phyloP scores from a whole-genome alignment of 2,113 vertebrate species.

The Microtus montanus region DNA sequence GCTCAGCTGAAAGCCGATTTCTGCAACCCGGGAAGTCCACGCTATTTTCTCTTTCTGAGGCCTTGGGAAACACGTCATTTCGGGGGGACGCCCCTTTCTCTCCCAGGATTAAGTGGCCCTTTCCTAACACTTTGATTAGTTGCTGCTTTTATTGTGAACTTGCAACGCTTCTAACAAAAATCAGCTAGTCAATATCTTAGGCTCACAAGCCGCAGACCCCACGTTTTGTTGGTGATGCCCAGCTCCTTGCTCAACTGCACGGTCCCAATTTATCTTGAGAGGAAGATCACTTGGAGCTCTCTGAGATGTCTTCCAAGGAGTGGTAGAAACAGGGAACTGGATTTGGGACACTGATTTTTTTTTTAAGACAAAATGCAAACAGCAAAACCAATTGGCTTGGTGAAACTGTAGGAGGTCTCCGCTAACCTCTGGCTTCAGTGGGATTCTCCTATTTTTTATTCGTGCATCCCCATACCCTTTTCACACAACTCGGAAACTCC shows the following conservation, averaged over 20 bases:
- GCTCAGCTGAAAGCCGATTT: neutral
- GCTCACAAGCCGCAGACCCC: fast-evolving
- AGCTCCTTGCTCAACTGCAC: neutral
- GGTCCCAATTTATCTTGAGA: neutral
- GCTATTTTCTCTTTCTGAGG: neutral
- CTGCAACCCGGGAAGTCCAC: constrained; percentile 3
- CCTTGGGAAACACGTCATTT: neutral
- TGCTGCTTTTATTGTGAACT: neutral
- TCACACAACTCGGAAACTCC: neutral
- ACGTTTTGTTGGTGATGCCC: neutral
- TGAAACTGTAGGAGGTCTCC: neutral
- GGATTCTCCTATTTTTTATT: neutral
- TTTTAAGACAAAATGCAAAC: constrained; percentile 12
- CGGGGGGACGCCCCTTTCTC: neutral
- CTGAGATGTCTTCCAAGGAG: neutral
- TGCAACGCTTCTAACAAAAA: constrained; percentile 22
- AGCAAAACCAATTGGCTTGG: neutral
- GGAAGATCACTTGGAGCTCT: neutral
- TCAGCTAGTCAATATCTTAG: neutral
- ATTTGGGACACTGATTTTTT: neutral
- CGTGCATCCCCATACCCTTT: neutral
- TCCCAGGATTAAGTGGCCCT: neutral
- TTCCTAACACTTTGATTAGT: constrained; percentile 66
- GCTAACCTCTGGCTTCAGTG: fast-evolving
- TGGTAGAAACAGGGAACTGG: fast-evolving